These are phyloP conservation scores for Digitonthophagus gazella DNA, from an alignment of 2,888 invertebrate species.

Conservation along the genomic window DNA sequence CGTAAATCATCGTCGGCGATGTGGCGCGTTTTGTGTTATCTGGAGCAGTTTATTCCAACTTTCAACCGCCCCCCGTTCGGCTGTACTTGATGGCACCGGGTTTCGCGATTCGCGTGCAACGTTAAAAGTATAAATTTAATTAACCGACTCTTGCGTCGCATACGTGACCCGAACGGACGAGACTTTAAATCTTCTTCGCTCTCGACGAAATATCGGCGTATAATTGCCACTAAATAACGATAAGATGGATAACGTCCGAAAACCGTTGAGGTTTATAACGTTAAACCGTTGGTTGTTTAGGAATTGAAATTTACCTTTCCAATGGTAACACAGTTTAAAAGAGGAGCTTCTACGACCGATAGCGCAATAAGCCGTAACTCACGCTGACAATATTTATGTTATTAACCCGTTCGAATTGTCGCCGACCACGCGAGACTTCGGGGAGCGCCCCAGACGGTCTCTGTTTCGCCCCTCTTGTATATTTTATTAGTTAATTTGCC, in stretches of 20 bases:
- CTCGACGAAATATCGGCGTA: no score
- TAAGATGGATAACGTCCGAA: no score
- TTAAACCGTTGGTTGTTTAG: no score
- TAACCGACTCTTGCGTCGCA: background rate
- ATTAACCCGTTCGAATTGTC: constrained; percentile 33
- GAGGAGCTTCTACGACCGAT: background rate
- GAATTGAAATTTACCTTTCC: background rate
- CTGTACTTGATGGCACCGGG: background rate
- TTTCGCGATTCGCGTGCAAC: background rate
- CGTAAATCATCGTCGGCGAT: background rate
- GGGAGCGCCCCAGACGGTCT: constrained; percentile 35
- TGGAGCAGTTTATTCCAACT: background rate
- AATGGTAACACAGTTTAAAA: background rate
- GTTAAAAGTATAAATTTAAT: background rate
- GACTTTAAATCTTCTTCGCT: no score
- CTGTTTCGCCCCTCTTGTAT: constrained; percentile 37
- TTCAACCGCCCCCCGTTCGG: background rate
- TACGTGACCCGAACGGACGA: background rate
- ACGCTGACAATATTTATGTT: constrained; percentile 31
- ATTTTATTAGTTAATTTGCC: constrained; percentile 46
- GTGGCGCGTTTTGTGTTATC: background rate
- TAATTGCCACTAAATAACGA: no score
- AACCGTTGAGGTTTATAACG: no score
- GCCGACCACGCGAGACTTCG: constrained; percentile 32
- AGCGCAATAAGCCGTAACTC: constrained; percentile 9